Evolutionary conservation across 2,888 invertebrate species (phyloP), one percentile per base, ranked within the genome.

Genomic region (Callinectes sapidus): DNA sequence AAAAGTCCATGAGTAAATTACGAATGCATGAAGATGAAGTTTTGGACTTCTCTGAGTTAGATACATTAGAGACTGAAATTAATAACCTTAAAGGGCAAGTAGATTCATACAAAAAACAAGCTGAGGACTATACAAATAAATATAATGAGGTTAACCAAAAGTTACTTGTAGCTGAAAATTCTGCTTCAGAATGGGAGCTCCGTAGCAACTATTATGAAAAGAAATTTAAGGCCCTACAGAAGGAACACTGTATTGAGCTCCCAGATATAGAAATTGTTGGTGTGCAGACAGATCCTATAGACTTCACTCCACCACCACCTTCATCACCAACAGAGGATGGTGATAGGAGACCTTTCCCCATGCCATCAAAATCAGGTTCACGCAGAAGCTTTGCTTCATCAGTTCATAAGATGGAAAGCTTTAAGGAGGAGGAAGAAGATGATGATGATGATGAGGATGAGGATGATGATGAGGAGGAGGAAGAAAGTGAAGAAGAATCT

Each of bases 81-180:
- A 93, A 94, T 77, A 92, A 93, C 61, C 89, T 94, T n/a, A 94
- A 93, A 28, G 85, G 32, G 32, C 92, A 94, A 88, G 93, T 94
- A 39, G 92, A 94, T 35, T 85, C 88, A 42, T 93, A 94, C 55
- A 95, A 95, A 95, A 97, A 97, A 95, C 97, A 97, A 14, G 97
- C 97, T 0, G 98, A 98, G 95, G 97, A 97, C 95, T 96, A 98
- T 95, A 98, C 98, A 95, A 97, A 97, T 95, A 97, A 98, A 95
- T 98, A 97, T 95, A 97, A 97, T 93, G 96, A 97, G 95, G 97
- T 97, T 0, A 97, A 97, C 18, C 97, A 98, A 95, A 97, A 97
- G 95, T 96, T 98, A 95, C 98, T 93, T 8, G 94, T 94, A 16
- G 91, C 94, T 1, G 89, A 93, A 61, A 92, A 89, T 32, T 86